Conservation (phyloP, 2,113 vertebrate species). For the Oryzias melastigma region DNA sequence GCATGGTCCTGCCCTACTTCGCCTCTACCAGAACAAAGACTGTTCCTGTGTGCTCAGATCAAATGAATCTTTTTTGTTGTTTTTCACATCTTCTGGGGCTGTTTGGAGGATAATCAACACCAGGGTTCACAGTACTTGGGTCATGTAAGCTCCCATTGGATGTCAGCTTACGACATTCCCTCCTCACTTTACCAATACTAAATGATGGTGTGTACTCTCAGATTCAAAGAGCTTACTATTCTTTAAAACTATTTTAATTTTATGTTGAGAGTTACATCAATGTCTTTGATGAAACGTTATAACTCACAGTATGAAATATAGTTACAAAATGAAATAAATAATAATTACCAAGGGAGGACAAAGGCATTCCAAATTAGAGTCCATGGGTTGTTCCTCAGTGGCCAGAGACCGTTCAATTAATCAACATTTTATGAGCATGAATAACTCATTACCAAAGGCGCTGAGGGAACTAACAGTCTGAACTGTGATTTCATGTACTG, state of each 20-base stretch:
- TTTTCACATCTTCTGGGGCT: background rate
- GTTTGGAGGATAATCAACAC: constrained; percentile 2
- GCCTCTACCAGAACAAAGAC: background rate
- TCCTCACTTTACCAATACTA: constrained; percentile 2
- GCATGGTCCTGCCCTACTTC: no score
- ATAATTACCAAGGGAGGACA: constrained; percentile 22
- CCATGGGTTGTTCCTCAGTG: constrained; percentile 18
- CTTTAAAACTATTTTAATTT: constrained; percentile 17
- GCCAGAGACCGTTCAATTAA: constrained; percentile 42
- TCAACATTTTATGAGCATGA: constrained; percentile 49
- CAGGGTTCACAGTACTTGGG: constrained; percentile 10
- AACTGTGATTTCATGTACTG: constrained; percentile 13
- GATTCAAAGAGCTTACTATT: constrained; percentile 11
- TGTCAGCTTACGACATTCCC: constrained; percentile 12
- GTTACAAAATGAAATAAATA: constrained; percentile 28
- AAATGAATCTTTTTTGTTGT: background rate
- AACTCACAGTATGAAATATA: constrained; percentile 26
- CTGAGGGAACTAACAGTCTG: constrained; percentile 17
- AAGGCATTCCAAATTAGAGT: constrained; percentile 36
- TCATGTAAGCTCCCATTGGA: constrained; percentile 5
- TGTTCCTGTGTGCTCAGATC: constrained; percentile 9
- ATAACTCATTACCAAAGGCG: constrained; percentile 33
- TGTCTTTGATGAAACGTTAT: background rate
- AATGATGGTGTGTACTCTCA: no score
- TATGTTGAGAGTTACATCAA: constrained; percentile 13